Base-by-base conservation (phyloP, 2,113 vertebrate species). In the Pachycephala philippinensis region DNA sequence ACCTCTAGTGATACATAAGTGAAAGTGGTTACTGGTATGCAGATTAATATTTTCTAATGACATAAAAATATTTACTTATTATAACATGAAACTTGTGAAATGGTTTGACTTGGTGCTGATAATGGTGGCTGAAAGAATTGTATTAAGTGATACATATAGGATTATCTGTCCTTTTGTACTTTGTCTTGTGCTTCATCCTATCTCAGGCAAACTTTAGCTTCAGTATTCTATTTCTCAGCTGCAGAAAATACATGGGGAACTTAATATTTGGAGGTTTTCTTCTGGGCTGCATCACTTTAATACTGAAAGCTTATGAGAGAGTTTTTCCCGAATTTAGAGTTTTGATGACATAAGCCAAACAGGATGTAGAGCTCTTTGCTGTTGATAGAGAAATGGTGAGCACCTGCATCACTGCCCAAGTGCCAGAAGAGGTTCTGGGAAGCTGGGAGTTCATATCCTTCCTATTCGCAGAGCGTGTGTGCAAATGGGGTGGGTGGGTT, bases 401-500 rank as follows among this genome's bases (percentile, higher is more conserved):
- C 28, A 37, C 27, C 47, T 66, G 42, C 52, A 21, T 42, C 2
- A 2, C 23, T 23, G 20, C 30, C 28, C 9, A 9, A 31, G 49
- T 79, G 42, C 84, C 53, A n/a, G 0, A 35, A 57, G 57, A 47
- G 44, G 30, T 37, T n/a, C n/a, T 20, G 13, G 35, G 9, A 45
- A 21, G 23, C 47, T 68, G 65, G 23, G 28, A n/a, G 15, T 63
- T 82, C 2, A 2, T 45, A 3, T 47, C 33, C 35, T 40, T 35
- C 30, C 35, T 42, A 0, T 22, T 59, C 0, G 0, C 21, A 50
- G 39, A 26, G 13, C 1, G 3, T 27, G 27, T 26, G 11, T 31
- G 20, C 37, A 6, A 7, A 1, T 33, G 75, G 10, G 22, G 2
- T 44, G 45, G 4, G 31, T 21, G 14, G 14, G 19, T 37, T 91